Base-by-base conservation (phyloP, 2,888 invertebrate species). In the Eupithecia pulchellata region DNA sequence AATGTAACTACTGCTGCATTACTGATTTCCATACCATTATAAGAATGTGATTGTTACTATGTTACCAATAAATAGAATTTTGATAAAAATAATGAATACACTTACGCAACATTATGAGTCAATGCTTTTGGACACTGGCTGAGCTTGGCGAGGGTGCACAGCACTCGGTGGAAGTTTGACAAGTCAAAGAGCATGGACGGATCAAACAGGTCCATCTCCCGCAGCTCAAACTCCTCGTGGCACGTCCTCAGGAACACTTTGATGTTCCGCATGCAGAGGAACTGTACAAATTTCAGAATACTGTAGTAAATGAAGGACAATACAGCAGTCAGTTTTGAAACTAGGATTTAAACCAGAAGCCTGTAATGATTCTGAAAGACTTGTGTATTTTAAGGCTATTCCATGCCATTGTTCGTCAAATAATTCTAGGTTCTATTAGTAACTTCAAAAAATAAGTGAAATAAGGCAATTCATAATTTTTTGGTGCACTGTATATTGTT, bases 161-260 rank as follows among this genome's bases (percentile, higher is more conserved):
- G 94, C 47, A 99, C 99, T 85, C 97, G 96, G 91, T 98, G 98
- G 92, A 99, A 99, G 93, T 99, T 98, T 67, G 98, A 97, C 79
- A 99, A 95, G 89, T 99, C 99, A 87, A 99, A 99, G 66, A 99
- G 95, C 97, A 99, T 98, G n/a, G 97, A 96, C 0, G 98, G 97
- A 83, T 99, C 98, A 89, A 99, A 99, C 39, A 99, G 95, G 89
- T 99, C 99, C 13, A 95, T 95, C 80, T 98, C 97, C 52, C 96
- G 95, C 73, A 99, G 92, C 74, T 97, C 97, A 92, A 99, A 99
- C 73, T 96, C 95, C 73, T 96, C 96, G 82, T 96, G 96, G 87
- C 99, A 99, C 29, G 97, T 97, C 77, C 97, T 96, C 69, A 99
- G 95, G 91, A 99, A 99, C 78, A 97, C 96, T 85, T 98, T 96